Conservation (phyloP, 2,113 vertebrate species). For the Phalacrocorax pelagicus region DNA sequence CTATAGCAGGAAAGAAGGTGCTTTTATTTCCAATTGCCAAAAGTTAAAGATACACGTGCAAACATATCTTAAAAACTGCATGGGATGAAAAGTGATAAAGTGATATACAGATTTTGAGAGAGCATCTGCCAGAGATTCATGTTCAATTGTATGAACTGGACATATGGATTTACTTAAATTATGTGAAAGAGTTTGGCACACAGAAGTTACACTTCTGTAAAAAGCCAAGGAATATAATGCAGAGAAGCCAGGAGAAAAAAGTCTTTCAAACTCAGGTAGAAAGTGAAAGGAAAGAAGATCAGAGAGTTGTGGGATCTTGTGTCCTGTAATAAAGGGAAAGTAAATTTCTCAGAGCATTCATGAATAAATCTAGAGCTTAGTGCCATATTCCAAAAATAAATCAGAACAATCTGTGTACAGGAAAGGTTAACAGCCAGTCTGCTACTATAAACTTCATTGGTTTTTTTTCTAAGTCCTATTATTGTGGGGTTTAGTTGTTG, state of each 20-base stretch:
- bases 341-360: background rate
- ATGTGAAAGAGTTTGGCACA: background rate
- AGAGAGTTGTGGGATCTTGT: background rate
- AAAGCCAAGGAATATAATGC: background rate
- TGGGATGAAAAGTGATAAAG: background rate
- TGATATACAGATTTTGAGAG: background rate
- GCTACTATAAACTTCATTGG: background rate
- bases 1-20: background rate
- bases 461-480: constrained; percentile 15
- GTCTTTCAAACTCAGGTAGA: background rate
- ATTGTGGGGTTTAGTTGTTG: background rate
- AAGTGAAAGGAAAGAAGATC: constrained; percentile 12
- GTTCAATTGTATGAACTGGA: background rate
- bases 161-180: constrained; percentile 20
- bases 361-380: background rate
- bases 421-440: background rate
- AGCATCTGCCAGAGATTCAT: background rate
- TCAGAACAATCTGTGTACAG: background rate
- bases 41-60: background rate
- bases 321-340: background rate
- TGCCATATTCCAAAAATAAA: background rate
- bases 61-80: background rate
- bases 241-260: background rate
- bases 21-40: background rate
- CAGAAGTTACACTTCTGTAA: background rate